These are phyloP conservation scores for Sylvietta virens DNA, from an alignment of 2,113 vertebrate genomes.

Conservation along the genomic window DNA sequence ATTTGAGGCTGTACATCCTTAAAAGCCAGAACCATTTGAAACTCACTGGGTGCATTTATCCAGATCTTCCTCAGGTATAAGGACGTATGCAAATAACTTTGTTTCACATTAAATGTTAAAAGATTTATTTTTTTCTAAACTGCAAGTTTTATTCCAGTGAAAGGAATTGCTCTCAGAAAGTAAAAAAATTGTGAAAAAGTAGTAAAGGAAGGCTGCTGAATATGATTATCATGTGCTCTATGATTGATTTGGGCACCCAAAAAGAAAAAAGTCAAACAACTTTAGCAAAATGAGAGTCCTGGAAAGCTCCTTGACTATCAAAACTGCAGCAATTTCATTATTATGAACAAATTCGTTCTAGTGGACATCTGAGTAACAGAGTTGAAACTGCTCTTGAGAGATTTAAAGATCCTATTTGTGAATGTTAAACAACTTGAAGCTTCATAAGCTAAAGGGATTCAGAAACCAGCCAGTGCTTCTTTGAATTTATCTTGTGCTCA, in stretches of 20 bases:
- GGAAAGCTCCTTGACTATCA: not conserved
- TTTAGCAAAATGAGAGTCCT: not conserved
- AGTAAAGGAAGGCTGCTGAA: not conserved
- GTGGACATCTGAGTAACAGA: not conserved
- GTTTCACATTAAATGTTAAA: not conserved
- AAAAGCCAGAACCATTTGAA: not conserved
- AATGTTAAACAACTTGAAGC: not conserved
- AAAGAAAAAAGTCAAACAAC: not conserved
- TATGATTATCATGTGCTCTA: not conserved
- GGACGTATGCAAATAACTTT: not conserved
- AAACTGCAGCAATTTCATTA: not conserved
- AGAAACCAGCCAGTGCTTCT: not conserved
- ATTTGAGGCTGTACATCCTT: not conserved
- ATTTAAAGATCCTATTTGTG: not conserved
- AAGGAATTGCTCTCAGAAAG: not conserved
- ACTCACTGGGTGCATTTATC: not conserved
- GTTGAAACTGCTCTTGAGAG: not conserved
- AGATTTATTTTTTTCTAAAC: not conserved
- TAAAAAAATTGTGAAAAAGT: not conserved
- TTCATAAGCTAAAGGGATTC: not conserved
- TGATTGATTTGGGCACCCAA: not conserved
- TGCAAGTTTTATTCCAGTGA: not conserved
- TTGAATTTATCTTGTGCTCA: not conserved
- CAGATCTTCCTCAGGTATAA: not conserved
- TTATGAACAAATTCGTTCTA: not conserved